phyloP scores from a whole-genome alignment of 2,888 invertebrate species.

The Dolichomitus sp. region DNA sequence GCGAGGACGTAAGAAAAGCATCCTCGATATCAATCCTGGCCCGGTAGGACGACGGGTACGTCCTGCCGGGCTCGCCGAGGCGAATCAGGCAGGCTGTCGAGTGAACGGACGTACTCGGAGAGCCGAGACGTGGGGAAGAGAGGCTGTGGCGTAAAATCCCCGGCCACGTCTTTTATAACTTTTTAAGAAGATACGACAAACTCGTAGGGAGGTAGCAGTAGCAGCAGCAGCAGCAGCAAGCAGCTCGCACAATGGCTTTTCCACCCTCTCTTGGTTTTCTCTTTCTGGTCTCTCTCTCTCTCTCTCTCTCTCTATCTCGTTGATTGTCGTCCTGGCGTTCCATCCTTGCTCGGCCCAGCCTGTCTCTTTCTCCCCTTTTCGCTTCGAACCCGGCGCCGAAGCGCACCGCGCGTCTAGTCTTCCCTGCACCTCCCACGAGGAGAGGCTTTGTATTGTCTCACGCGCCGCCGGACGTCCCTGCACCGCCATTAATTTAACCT shows the following conservation, averaged over 20 bases:
- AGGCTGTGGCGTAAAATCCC: conserved; percentile 54
- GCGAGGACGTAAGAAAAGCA: conserved; percentile 70
- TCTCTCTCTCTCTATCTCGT: conserved; percentile 61
- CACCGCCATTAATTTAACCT: conserved; percentile 78
- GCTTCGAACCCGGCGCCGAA: conserved; percentile 47
- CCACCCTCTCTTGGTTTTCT: conserved; percentile 68
- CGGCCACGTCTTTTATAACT: conserved; percentile 78
- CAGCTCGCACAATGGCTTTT: conserved; percentile 79
- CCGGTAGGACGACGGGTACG: conserved; percentile 66
- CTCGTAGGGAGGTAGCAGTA: conserved; percentile 73
- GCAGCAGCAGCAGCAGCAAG: conserved; percentile 51
- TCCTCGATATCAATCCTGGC: conserved; percentile 75
- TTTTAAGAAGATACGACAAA: conserved; percentile 81
- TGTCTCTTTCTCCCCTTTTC: conserved; percentile 52
- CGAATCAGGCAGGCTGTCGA: conserved; percentile 59
- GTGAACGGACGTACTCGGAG: conserved; percentile 45
- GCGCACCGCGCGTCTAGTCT: conserved; percentile 61
- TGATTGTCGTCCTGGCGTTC: conserved; percentile 62
- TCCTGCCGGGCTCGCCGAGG: conserved; percentile 70
- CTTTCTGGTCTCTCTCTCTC: conserved; percentile 43
- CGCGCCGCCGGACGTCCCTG: conserved; percentile 74
- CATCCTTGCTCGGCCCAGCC: conserved; percentile 39
- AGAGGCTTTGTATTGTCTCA: conserved; percentile 79
- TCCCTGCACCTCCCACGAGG: conserved; percentile 66
- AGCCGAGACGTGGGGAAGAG: conserved; percentile 53